These are phyloP conservation scores for Pedionomus torquatus DNA, from an alignment of 2,113 vertebrate genomes.

Conservation along the genomic window DNA sequence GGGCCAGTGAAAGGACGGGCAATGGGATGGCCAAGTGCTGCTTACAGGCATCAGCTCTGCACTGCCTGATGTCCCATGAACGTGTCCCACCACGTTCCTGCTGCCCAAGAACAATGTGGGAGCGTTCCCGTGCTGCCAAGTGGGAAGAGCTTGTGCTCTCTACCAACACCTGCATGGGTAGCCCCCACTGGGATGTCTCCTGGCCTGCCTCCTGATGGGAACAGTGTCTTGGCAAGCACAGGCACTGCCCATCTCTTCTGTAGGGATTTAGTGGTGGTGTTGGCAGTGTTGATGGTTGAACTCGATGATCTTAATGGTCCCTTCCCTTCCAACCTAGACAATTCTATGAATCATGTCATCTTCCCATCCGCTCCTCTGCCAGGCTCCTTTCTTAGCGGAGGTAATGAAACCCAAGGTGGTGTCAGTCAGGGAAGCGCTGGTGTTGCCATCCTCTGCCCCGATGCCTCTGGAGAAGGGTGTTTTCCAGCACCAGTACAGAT, in stretches of 20 bases:
- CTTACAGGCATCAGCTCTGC: not conserved
- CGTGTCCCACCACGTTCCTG: not conserved
- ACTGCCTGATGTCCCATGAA: not conserved
- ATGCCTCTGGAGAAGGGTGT: not conserved
- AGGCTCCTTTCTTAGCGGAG: not conserved
- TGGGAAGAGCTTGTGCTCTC: not conserved
- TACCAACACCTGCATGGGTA: not conserved
- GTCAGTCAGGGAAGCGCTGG: not conserved
- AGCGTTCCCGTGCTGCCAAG: not conserved
- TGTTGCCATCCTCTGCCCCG: not conserved
- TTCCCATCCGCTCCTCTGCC: not conserved
- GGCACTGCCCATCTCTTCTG: not conserved
- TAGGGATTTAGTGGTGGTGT: no score
- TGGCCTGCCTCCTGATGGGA: not conserved
- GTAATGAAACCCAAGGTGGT: not conserved
- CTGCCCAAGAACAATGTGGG: not conserved
- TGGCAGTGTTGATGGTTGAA: no score
- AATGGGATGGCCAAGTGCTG: rapidly evolving
- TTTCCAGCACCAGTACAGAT: not conserved
- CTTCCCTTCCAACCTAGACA: no score
- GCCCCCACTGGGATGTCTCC: not conserved
- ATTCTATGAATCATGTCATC: not conserved
- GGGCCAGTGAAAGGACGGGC: not conserved
- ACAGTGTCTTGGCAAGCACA: not conserved
- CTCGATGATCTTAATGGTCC: no score